Evolutionary conservation across 2,797 vertebrate genomes (phyloP).

Genomic region (Amblyopsis hoosieri): DNA sequence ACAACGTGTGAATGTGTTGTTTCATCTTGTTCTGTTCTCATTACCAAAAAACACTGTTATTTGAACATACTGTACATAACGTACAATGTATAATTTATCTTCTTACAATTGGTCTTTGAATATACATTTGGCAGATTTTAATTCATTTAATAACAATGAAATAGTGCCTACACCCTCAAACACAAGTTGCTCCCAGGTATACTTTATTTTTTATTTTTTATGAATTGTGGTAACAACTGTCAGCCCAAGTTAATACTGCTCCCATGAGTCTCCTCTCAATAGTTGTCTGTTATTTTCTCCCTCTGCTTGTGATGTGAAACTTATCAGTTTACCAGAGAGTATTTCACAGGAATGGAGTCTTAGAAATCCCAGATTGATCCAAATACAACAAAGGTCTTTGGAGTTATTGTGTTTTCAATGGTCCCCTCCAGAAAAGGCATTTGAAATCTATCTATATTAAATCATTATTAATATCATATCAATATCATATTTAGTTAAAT

Average conservation of each 20-base stretch:
- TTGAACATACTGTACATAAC: slow-evolving; percentile 14
- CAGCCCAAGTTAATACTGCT: slow-evolving; percentile 20
- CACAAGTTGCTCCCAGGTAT: slow-evolving; percentile 13
- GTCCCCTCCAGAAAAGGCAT: no score
- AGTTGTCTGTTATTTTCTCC: slow-evolving; percentile 34
- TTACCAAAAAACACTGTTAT: slow-evolving; percentile 10
- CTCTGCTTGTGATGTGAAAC: slow-evolving; percentile 27
- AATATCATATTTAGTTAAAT: no score
- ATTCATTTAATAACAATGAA: background rate
- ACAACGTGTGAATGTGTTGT: slow-evolving; percentile 19
- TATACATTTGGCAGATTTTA: background rate
- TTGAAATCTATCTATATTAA: no score
- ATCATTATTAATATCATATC: no score
- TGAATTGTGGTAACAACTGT: slow-evolving; percentile 29
- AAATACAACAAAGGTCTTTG: no score
- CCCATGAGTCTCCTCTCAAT: slow-evolving; percentile 39
- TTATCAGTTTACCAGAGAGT: slow-evolving; percentile 15
- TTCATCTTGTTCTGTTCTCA: slow-evolving; percentile 20
- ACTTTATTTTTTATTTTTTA: slow-evolving; percentile 37
- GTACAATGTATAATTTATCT: slow-evolving; percentile 11
- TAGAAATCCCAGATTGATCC: background rate
- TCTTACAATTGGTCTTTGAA: background rate
- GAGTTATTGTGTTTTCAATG: no score
- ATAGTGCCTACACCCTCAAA: background rate
- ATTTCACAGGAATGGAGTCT: slow-evolving; percentile 18